Conservation (phyloP, 2,888 invertebrate species). For the Drosophila austrosaltans region DNA sequence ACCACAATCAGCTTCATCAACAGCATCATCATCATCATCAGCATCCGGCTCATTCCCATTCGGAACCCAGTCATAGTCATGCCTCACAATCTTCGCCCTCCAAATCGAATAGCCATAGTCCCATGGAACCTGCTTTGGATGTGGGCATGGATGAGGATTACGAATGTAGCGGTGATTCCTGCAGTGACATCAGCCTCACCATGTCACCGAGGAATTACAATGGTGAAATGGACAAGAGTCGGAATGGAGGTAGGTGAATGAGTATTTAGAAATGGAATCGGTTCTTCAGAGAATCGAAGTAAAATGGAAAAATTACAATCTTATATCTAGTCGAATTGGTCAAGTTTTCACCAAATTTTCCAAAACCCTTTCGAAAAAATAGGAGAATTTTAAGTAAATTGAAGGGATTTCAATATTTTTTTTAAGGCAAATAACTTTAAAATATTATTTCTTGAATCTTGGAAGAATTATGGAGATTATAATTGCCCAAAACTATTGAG, state of each 20-base stretch:
- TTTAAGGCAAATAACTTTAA: too few species aligned
- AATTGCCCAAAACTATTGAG: too few species aligned
- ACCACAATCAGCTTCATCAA: not conserved
- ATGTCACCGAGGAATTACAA: slow-evolving; percentile 82
- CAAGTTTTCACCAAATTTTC: too few species aligned
- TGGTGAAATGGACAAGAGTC: slow-evolving; percentile 80
- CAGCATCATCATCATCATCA: slow-evolving; percentile 34
- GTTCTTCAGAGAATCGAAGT: too few species aligned
- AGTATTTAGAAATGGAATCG: too few species aligned
- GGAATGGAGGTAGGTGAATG: slow-evolving; percentile 74
- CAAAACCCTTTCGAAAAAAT: too few species aligned
- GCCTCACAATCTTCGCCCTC: slow-evolving; percentile 50
- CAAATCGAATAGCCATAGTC: slow-evolving; percentile 62
- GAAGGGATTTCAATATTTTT: too few species aligned
- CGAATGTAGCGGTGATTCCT: slow-evolving; percentile 83
- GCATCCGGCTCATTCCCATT: slow-evolving; percentile 34
- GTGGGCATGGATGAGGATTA: slow-evolving; percentile 82
- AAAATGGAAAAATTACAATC: too few species aligned
- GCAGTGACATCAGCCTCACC: slow-evolving; percentile 83
- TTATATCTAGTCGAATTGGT: too few species aligned
- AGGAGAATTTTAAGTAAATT: too few species aligned
- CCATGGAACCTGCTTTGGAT: slow-evolving; percentile 69
- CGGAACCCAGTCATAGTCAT: slow-evolving; percentile 12
- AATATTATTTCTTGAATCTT: too few species aligned
- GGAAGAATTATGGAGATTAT: too few species aligned